Base-by-base conservation (phyloP, 2,797 vertebrate species). In the Anniella stebbinsi region DNA sequence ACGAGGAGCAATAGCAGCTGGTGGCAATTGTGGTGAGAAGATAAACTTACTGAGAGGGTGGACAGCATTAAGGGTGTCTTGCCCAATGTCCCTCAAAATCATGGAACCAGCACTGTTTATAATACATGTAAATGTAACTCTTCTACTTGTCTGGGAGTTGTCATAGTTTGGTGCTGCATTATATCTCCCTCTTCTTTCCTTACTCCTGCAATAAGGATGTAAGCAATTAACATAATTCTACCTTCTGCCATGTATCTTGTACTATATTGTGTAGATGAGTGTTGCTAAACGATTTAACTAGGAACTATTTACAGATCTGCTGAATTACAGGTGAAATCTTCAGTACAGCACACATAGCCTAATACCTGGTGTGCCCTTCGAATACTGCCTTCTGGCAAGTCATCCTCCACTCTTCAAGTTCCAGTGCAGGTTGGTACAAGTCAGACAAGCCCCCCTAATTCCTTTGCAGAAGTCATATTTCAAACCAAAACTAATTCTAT, bases 381-480 rank as follows among this genome's bases (percentile, higher is more conserved):
- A 70, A 87, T 72, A 75, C 23, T 87, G 63, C 86, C 89, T 77
- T 87, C 86, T 90, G 72, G 63, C 86, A 90, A 77, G 36, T 57
- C 89, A 87, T 87, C 23, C 51, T 90, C 72, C 36, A 87, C 78
- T 57, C 30, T 77, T 80, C 72, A 78, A 84, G 63, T 86, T 86
- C 83, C 84, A 85, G 72, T 84, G 21, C 80, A 77, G 80, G 86
- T 87, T 60, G 57, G 80, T 70, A 87, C 72, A 90, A 90, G 86
- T 78, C 89, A 87, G 72, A 75, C 72, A 87, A 77, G 33, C 63
- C 69, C 86, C 86, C 89, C 28, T 48, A 84, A 77, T 72, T 84
- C 70, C 87, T 80, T 38, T 38, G 84, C 80, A 93, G 86, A 91
- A 89, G 84, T 72, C 88, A 78, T 51, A 93, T 80, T 89, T 78